Conservation (phyloP, 1,140 invertebrate genomes). For the Drosophila varians region DNA sequence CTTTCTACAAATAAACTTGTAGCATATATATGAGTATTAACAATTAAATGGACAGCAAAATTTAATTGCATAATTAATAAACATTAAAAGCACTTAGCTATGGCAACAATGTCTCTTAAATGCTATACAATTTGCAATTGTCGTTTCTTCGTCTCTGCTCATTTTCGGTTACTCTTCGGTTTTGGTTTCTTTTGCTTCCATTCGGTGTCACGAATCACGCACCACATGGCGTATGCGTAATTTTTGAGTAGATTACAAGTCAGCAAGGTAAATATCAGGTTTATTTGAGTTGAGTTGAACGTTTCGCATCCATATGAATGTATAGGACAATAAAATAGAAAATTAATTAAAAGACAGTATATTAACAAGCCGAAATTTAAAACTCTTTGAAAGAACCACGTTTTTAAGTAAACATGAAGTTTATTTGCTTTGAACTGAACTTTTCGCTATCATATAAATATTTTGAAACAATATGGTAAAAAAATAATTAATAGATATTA, state of each 20-base stretch:
- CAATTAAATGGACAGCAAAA: constrained; percentile 77
- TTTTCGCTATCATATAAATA: too few species aligned
- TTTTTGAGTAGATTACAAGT: neutral
- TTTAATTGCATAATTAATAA: constrained; percentile 82
- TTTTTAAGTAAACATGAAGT: too few species aligned
- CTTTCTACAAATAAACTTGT: neutral
- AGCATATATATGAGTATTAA: constrained; percentile 46
- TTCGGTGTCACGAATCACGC: constrained; percentile 33
- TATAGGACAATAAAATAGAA: too few species aligned
- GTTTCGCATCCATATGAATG: too few species aligned
- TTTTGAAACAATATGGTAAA: too few species aligned
- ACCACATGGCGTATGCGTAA: constrained; percentile 48
- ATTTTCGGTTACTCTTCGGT: neutral
- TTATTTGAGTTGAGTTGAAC: neutral
- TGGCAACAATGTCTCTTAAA: constrained; percentile 66
- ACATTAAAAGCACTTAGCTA: constrained; percentile 81
- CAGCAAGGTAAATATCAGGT: neutral
- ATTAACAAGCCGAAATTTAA: too few species aligned
- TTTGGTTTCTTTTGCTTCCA: constrained; percentile 7
- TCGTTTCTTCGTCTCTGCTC: constrained; percentile 39
- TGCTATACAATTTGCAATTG: constrained; percentile 74
- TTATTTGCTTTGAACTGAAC: too few species aligned
- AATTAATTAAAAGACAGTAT: too few species aligned
- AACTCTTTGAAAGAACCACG: too few species aligned
- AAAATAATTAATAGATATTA: too few species aligned